A percentile compares a stretch with the other conserved stretches of the same genome.
Conservation (phyloP, 1,140 invertebrate genomes). For the Arion vulgaris region DNA sequence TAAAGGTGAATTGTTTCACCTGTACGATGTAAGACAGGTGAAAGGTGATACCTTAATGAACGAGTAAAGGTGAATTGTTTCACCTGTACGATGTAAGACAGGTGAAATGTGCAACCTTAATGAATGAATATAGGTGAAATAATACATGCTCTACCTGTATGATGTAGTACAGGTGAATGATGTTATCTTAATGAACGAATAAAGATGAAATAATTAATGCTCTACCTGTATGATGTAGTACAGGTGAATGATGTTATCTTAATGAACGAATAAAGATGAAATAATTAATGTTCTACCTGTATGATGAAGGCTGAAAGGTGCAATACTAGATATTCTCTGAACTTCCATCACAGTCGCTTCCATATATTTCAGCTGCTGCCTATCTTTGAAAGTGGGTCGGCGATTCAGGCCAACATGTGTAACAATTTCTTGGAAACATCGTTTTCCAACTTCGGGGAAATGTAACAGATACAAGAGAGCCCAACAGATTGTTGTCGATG, state of each 20-base stretch:
- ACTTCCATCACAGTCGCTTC: slow-evolving; percentile 49
- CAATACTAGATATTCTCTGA: slow-evolving; percentile 36
- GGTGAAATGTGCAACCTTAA: too few relatives aligned
- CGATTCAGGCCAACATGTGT: slow-evolving; percentile 33
- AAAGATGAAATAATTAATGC: not conserved
- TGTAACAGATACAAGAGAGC: slow-evolving; percentile 86
- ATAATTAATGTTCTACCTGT: slow-evolving; percentile 8
- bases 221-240: slow-evolving; percentile 34
- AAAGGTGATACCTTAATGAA: too few relatives aligned
- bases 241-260: too few relatives aligned
- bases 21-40: too few relatives aligned
- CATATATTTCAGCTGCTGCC: slow-evolving; percentile 29
- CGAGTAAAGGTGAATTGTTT: too few relatives aligned
- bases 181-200: too few relatives aligned
- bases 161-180: too few relatives aligned
- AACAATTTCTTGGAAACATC: slow-evolving; percentile 90
- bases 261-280: too few relatives aligned
- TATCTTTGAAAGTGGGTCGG: slow-evolving; percentile 26
- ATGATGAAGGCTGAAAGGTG: slow-evolving; percentile 54
- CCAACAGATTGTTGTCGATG: slow-evolving; percentile 88
- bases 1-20: too few relatives aligned
- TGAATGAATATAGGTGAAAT: too few relatives aligned
- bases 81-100: too few relatives aligned
- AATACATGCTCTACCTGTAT: too few relatives aligned
- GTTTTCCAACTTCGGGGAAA: slow-evolving; percentile 81